phyloP scores from a whole-genome alignment of 2,888 invertebrate species.

The Strigamia crassipes region DNA sequence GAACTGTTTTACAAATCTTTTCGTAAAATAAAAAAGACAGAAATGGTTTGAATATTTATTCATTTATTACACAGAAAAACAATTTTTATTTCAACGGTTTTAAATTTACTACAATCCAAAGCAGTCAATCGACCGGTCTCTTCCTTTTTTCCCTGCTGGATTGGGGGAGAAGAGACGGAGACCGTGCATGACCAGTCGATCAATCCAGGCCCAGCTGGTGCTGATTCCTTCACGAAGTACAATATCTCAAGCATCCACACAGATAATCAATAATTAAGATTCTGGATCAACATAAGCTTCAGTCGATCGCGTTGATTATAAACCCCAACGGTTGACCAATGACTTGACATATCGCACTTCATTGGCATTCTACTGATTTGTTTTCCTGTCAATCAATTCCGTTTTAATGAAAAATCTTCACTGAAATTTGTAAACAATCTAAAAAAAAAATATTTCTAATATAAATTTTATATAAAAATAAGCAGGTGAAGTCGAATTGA shows the following conservation, averaged over 20 bases:
- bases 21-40: neutral
- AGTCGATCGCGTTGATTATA: neutral
- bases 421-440: neutral
- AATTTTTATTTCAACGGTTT: neutral
- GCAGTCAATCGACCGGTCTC: conserved; percentile 29
- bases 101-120: conserved; percentile 3
- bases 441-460: neutral
- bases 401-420: neutral
- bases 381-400: conserved; percentile 19
- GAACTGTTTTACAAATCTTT: neutral
- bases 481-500: neutral
- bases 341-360: conserved; percentile 32
- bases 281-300: conserved; percentile 31
- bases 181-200: conserved; percentile 32
- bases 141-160: conserved; percentile 23
- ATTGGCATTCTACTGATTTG: conserved; percentile 11
- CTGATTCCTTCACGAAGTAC: conserved; percentile 35
- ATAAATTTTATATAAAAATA: neutral
- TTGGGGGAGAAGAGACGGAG: conserved; percentile 34
- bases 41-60: neutral
- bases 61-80: neutral
- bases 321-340: conserved; percentile 13
- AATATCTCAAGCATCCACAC: conserved; percentile 38
- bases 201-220: conserved; percentile 11
- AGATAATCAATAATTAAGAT: conserved; percentile 38